phyloP scores from a whole-genome alignment of 1,140 invertebrate genomes.

The Antheraea pernyi region DNA sequence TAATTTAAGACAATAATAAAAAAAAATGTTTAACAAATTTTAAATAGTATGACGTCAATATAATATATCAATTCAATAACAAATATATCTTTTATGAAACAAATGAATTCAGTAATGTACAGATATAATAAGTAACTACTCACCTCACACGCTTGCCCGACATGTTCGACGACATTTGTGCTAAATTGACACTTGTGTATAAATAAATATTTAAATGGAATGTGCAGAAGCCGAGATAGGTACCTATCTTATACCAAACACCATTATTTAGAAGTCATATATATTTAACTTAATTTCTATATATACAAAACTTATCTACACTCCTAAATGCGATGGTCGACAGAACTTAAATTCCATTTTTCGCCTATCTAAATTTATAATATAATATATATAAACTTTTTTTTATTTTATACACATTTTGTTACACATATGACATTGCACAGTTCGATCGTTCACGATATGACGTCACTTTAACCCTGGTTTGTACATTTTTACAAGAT shows the following conservation, averaged over 20 bases:
- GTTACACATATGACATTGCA: constrained; percentile 72
- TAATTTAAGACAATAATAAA: not conserved
- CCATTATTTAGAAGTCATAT: constrained; percentile 63
- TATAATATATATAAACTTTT: constrained; percentile 38
- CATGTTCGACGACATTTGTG: constrained; percentile 44
- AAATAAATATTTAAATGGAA: constrained; percentile 72
- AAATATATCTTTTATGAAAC: not conserved
- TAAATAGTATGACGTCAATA: not conserved
- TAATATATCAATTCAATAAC: not conserved
- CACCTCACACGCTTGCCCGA: constrained; percentile 44
- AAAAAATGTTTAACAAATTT: not conserved
- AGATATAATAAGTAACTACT: constrained; percentile 6
- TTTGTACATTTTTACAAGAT: constrained; percentile 33
- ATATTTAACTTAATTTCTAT: constrained; percentile 64
- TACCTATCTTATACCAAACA: constrained; percentile 75
- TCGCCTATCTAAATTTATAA: constrained; percentile 66
- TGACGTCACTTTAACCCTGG: constrained; percentile 45
- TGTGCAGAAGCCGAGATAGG: constrained; percentile 72
- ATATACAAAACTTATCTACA: constrained; percentile 68
- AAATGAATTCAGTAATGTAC: not conserved
- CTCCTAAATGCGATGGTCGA: constrained; percentile 65
- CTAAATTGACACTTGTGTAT: constrained; percentile 75
- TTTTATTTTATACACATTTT: constrained; percentile 66
- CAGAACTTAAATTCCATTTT: constrained; percentile 72
- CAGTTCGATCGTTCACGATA: constrained; percentile 63